Evolutionary conservation across 2,113 vertebrate species (phyloP), one percentile per base, ranked within the genome.

Genomic region (Scalopus aquaticus): DNA sequence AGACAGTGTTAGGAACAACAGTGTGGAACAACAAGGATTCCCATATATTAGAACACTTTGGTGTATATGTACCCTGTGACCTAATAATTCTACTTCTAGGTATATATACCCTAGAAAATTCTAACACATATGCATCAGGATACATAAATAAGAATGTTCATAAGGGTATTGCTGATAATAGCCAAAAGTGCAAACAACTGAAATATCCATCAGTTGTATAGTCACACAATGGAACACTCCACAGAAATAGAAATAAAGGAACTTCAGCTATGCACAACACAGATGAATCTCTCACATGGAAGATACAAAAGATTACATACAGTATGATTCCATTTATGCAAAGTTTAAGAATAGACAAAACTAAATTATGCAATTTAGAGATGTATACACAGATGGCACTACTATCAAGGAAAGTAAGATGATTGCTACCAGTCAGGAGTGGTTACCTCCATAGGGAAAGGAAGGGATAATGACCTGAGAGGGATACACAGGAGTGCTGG

Each of bases 261-360:
- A 92, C 60, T 46, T 79, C 7, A 69, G 26, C 35, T 88, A 44
- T 60, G 79, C 26, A 49, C 17, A 54, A 74, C 24, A 62, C 22
- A 54, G 46, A 87, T 44, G 37, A 93, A 79, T 37, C 49, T 90
- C 42, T 96, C n/a, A 91, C 76, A 58, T 54, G 42, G 78, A 80
- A 92, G 46, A 77, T 72, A 69, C 20, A 74, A 80, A 69, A 84
- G 81, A 88, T 46, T 87, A 60, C 5, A 56, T 35, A 60, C 9
- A 94, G 22, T 64, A 85, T 54, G 46, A 78, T 78, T 86, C 39
- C 37, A 90, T 42, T 78, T 69, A 32, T 44, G 91, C 56, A 80
- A 90, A 82, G 62, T 46, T 91, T 76, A 84, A 96, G 72, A 87
- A 67, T 51, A 82, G 74, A 39, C 30, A 84, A 80, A 87, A 81